Evolutionary conservation across 2,797 vertebrate genomes (phyloP).

Genomic region (Anomalospiza imberbis): DNA sequence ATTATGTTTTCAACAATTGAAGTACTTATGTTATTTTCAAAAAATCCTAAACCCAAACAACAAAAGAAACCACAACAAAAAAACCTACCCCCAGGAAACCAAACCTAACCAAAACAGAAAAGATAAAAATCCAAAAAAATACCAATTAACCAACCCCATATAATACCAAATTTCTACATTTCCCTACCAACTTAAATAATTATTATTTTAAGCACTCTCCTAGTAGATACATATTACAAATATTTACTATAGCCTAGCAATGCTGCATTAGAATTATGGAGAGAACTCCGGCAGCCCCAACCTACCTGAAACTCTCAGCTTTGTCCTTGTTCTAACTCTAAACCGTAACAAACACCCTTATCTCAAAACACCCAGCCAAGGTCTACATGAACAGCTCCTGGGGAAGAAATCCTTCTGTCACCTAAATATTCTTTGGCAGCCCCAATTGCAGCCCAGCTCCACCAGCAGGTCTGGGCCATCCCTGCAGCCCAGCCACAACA

Average conservation of each 20-base stretch:
- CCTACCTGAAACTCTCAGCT: neutral
- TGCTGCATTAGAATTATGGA: rapidly evolving
- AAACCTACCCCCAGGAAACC: neutral
- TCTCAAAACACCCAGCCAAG: neutral
- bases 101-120: neutral
- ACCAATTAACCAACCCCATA: neutral
- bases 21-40: neutral
- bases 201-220: neutral
- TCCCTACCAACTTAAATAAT: neutral
- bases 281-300: neutral
- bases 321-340: neutral
- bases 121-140: neutral
- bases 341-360: neutral
- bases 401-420: neutral
- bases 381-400: neutral
- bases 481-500: neutral
- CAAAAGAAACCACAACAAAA: neutral
- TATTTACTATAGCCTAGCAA: neutral
- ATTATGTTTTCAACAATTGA: neutral
- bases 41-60: neutral
- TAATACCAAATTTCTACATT: neutral
- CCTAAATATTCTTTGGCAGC: neutral
- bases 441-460: neutral
- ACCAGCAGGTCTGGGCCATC: neutral
- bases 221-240: neutral